Evolutionary conservation across 2,113 vertebrate genomes (phyloP).

Genomic region (Rutilus rutilus): DNA sequence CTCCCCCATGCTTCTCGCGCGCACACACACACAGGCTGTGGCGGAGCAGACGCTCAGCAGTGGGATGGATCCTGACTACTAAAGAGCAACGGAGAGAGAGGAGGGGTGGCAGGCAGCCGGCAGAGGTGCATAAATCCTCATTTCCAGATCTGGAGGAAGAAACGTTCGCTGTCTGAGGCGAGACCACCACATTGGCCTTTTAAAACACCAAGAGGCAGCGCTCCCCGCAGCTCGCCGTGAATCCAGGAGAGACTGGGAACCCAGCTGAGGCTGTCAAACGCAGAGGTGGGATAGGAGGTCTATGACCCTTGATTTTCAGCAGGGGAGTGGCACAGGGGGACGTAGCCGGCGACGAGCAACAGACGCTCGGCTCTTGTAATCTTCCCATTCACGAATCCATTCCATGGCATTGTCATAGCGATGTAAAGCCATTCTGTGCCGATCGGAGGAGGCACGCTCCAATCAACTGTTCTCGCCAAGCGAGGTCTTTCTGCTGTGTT

Average conservation of each 20-base stretch:
- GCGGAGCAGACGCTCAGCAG: constrained; percentile 80
- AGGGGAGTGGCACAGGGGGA: constrained; percentile 65
- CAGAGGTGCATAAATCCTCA: constrained; percentile 77
- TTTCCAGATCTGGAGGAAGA: constrained; percentile 68
- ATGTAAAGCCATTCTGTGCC: constrained; percentile 76
- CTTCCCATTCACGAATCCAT: constrained; percentile 80
- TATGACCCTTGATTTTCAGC: constrained; percentile 73
- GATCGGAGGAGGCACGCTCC: constrained; percentile 78
- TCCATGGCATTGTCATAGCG: constrained; percentile 74
- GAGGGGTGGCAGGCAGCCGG: constrained; percentile 67
- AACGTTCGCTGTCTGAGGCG: constrained; percentile 65
- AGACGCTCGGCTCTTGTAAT: constrained; percentile 69
- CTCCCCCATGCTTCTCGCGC: constrained; percentile 46
- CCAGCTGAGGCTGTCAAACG: constrained; percentile 68
- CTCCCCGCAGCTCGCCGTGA: constrained; percentile 63
- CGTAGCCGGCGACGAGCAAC: constrained; percentile 68
- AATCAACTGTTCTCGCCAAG: constrained; percentile 73
- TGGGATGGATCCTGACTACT: constrained; percentile 86
- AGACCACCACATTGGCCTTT: constrained; percentile 64
- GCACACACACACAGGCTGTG: constrained; percentile 69
- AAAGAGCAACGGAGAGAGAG: constrained; percentile 75
- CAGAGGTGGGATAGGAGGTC: constrained; percentile 76
- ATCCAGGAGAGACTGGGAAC: constrained; percentile 66
- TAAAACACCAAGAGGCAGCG: constrained; percentile 67
- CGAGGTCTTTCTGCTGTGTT: constrained; percentile 59